A percentile compares a stretch with the other conserved stretches of the same genome.
These are phyloP conservation scores for Dicyrtoma fusca DNA, from an alignment of 2,888 invertebrate genomes.

Conservation along the genomic window DNA sequence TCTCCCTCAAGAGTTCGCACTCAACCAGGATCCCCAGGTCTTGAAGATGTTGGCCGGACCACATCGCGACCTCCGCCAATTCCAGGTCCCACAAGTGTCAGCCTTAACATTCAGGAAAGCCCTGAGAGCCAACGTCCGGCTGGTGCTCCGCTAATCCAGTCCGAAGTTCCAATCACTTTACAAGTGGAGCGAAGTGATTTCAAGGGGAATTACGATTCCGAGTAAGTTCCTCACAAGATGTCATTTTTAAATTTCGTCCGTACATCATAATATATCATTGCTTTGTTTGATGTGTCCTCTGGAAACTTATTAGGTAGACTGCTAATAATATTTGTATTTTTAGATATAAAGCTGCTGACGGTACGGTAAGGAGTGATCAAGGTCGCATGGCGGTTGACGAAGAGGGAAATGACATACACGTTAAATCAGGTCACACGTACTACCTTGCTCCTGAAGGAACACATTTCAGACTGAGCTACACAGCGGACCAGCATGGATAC, in stretches of 20 bases:
- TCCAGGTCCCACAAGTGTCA: not conserved
- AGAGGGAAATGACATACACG: too few species aligned
- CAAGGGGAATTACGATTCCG: conserved; percentile 6
- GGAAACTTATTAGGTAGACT: too few species aligned
- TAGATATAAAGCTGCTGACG: not conserved
- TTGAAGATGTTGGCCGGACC: not conserved
- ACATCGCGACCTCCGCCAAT: not conserved
- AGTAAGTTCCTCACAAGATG: not conserved
- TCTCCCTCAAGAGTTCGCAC: too few species aligned
- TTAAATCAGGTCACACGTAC: too few species aligned
- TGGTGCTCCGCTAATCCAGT: not conserved
- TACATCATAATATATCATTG: too few species aligned
- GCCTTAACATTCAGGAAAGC: not conserved
- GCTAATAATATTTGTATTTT: not conserved
- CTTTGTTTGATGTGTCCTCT: too few species aligned
- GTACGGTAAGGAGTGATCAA: not conserved
- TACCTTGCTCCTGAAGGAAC: too few species aligned
- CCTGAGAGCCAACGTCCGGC: not conserved
- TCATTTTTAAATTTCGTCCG: too few species aligned
- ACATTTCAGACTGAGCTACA: conserved; percentile 11
- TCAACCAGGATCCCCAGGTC: too few species aligned
- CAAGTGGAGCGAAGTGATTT: not conserved
- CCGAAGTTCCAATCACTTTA: not conserved
- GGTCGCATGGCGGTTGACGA: too few species aligned
- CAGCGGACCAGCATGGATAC: too few species aligned